Evolutionary conservation across 2,797 vertebrate species (phyloP), one percentile per base, ranked within the genome.

Genomic region (Selene dorsalis): DNA sequence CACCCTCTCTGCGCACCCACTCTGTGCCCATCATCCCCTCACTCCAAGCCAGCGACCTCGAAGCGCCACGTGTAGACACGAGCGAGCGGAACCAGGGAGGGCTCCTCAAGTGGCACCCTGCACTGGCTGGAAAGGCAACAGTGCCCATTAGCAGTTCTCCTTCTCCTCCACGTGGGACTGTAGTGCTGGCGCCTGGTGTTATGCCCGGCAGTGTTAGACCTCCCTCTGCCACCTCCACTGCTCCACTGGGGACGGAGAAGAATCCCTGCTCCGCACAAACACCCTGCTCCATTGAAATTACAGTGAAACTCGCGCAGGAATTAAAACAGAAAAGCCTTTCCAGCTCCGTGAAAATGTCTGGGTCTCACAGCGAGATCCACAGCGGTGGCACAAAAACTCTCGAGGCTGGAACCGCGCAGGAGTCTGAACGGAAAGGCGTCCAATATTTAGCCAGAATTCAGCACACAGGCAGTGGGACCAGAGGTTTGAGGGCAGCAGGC

Each of bases 21-120:
- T 95, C 95, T 1, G 94, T 96, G 62, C 94, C 95, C 82, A 95
- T 96, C 90, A 96, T 96, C 81, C 94, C 95, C 16, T 95, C 95
- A 1, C 93, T 96, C 66, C 95, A 95, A 89, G 93, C 93, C n/a
- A 75, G 83, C 4, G 91, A 93, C 84, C 87, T 77, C 0, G 86
- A 90, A 68, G 72, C 70, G 0, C 71, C 61, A 12, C 83, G 65
- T 2, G 59, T 20, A 22, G 78, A 84, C 22, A 14, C 3, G 10
- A 77, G 66, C 11, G 77, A 77, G 57, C 69, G 4, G 9, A 85
- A 78, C 48, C 79, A 79, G 57, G 61, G 35, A 0, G 77, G 62
- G 63, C 67, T 82, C 66, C 75, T 85, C 39, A 90, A 88, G 76
- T 84, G 82, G 79, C 83, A 68, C 66, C 82, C 82, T 1, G 1